Base-by-base conservation (phyloP, 2,113 vertebrate species). In the Ictidomys tridecemlineatus region DNA sequence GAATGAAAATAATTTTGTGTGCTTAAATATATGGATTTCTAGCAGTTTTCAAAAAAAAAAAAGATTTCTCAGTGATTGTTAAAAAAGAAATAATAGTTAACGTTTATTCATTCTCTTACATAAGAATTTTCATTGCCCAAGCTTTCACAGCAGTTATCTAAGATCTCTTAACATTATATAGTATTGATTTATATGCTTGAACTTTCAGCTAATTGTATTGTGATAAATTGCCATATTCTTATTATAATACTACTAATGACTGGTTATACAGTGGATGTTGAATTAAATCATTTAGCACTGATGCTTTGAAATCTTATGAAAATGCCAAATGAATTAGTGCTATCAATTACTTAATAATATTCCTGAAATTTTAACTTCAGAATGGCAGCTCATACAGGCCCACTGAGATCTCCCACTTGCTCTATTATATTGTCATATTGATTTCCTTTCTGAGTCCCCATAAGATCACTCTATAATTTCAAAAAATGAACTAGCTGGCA, bases 231-330 rank as follows among this genome's bases (percentile, higher is more conserved):
- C 67, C 65, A 85, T 85, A 80, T 92, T 87, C 82, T 98, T 97
- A 94, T 98, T 97, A 83, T 97, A 97, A 93, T 96, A 97, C 42
- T 80, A 94, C 72, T 0, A 11, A 92, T 96, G 70, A 74, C 96
- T 85, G 5, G 94, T 95, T 97, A 90, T 97, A 86, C 91, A 94
- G 18, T 97, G 82, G 56, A 92, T 96, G 74, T 96, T 94, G 95
- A 98, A 98, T 97, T 96, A 93, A 97, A 93, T 98, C 96, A 96
- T 96, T 95, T 83, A 85, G 39, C 96, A 94, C 61, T 96, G 94
- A 96, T 96, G 95, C 96, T 98, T 98, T 97, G 89, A 98, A 98
- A 98, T 56, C 65, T 97, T 95, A 93, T 97, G 92, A 92, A 97
- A 95, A 97, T 26, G 65, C 93, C 94, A 96, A 93, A 85, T 97